Percentiles rank a stretch among this genome's conserved stretches.
Conservation (phyloP, 1,140 invertebrate genomes). For the roundworm (Caenorhabditis elegans) region WBcel235 BX284602.5:11689501-11690000, state of each 20-base stretch:
- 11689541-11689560: too few species aligned
- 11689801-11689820: not conserved
- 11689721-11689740: not conserved
- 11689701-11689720: not conserved
- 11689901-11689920: not conserved
- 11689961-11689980: constrained; percentile 8
- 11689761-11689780: not conserved
- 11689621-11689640: too few species aligned
- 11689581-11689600: too few species aligned
- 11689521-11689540: too few species aligned
- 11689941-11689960: constrained; percentile 5
- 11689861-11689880: not conserved
- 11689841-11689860: not conserved
- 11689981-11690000: constrained; percentile 7
- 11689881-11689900: not conserved
- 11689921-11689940: constrained; percentile 14
- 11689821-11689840: not conserved
- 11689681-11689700: constrained; percentile 18
- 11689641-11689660: too few species aligned
- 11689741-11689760: constrained; percentile 26
- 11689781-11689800: constrained; percentile 24
- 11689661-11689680: too few species aligned
- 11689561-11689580: too few species aligned
- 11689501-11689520: too few species aligned
- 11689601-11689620: too few species aligned